Evolutionary conservation across 2,888 invertebrate genomes (phyloP), one percentile per base, ranked within the genome.

Genomic region (Drosophila antonietae): DNA sequence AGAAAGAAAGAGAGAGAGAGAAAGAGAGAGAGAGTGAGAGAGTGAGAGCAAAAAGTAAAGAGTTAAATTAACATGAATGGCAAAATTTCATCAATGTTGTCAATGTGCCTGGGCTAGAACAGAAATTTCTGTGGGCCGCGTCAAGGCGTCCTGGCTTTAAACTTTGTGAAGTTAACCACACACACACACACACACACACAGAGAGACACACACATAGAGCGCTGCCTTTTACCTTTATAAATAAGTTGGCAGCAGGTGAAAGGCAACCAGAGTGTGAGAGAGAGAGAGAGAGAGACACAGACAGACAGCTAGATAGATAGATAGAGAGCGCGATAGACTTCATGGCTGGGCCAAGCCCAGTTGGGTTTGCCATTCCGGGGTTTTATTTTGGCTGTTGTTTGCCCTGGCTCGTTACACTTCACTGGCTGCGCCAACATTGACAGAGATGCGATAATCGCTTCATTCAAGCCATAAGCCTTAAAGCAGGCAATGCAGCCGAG

Each of bases 401-500:
- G 74, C 78, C 62, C 52, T 65, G 69, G 68, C 78, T 80, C 56
- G 68, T 52, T 77, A 68, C 84, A 81, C 84, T 80, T 81, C 78
- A 80, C 71, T 83, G 66, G 67, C 68, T 78, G 65, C 75, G 71
- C 67, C 80, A 80, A 82, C 82, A 73, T 68, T 80, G 84, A 85
- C 89, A 89, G 88, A 89, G 88, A 88, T 78, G 87, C 90, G 87
- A 90, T 86, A 88, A 86, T 86, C 85, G 89, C 81, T 88, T 86
- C 78, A 88, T 90, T 90, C 83, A 78, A 68, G 73, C 63, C 73
- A 72, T 83, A 88, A 88, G 78, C 89, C 73, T 76, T 78, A 68
- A 78, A 73, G 78, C 70, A 60, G 73, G 15, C 77, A 58, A 44
- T 73, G 76, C 72, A 47, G 60, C 55, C 61, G 20, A 0, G 28